Evolutionary conservation across 2,797 vertebrate genomes (phyloP).

Genomic region (Dendrocincla fuliginosa): DNA sequence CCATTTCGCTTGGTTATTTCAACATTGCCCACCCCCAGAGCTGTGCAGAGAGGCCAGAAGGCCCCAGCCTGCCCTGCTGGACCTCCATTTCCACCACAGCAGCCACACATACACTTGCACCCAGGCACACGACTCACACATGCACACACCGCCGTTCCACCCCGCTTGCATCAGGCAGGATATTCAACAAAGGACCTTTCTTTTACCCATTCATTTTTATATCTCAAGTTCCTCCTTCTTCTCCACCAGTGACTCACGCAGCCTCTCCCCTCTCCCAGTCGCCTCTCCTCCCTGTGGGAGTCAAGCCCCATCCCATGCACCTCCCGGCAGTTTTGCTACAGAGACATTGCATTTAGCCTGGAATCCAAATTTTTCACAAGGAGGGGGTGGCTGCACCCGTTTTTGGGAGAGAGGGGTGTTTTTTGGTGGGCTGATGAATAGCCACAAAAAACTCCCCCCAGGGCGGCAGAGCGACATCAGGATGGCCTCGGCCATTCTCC

Average conservation of each 20-base stretch:
- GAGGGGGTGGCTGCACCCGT: not conserved
- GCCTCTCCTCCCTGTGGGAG: not conserved
- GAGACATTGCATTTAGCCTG: not conserved
- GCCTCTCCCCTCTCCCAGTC: conserved; percentile 9
- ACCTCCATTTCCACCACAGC: not conserved
- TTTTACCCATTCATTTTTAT: not conserved
- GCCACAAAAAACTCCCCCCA: not conserved
- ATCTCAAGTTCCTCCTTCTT: conserved; percentile 20
- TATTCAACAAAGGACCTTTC: conserved; percentile 39
- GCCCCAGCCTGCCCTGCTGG: conserved; percentile 40
- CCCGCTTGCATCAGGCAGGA: not conserved
- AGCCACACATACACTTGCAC: not conserved
- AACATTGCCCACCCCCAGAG: not conserved
- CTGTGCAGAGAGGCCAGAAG: conserved; percentile 64
- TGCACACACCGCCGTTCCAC: not conserved
- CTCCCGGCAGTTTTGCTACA: not conserved
- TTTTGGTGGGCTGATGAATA: not conserved
- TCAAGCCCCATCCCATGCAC: not conserved
- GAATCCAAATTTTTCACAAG: not conserved
- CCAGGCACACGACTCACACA: not conserved
- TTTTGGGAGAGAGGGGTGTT: not conserved
- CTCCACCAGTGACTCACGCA: conserved; percentile 7
- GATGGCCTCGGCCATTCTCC: rapidly evolving
- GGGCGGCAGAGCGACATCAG: not conserved
- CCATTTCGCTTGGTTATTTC: conserved; percentile 6